Percentiles rank a stretch among this genome's conserved stretches.
Evolutionary conservation across 2,797 vertebrate genomes (phyloP).

Genomic region (Mormyrus hasselquistii): DNA sequence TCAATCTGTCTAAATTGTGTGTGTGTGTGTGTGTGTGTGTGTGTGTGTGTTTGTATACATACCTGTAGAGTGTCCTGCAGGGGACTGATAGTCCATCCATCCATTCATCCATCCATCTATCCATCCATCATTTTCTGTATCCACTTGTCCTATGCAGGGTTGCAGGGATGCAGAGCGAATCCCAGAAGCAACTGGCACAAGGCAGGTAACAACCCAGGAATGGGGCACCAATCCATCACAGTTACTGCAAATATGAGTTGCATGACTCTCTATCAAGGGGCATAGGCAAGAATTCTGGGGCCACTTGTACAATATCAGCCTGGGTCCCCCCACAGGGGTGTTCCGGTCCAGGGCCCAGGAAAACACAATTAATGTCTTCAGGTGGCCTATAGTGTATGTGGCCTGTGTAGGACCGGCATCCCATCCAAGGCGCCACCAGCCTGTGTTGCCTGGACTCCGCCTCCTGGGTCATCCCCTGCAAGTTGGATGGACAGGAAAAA

Average conservation of each 20-base stretch:
- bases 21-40: background rate
- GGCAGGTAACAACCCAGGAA: background rate
- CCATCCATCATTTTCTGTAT: background rate
- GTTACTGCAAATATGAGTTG: background rate
- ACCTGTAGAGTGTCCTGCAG: background rate
- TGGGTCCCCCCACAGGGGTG: background rate
- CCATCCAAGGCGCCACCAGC: background rate
- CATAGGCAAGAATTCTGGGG: background rate
- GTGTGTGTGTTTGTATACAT: too few species aligned
- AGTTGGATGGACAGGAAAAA: background rate
- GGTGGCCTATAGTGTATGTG: background rate
- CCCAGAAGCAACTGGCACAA: background rate
- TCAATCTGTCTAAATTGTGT: background rate
- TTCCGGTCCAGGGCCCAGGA: background rate
- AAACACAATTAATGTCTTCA: background rate
- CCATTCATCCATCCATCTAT: background rate
- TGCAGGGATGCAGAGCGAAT: background rate
- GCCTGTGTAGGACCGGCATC: background rate
- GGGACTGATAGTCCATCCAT: background rate
- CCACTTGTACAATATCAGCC: background rate
- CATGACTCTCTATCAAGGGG: background rate
- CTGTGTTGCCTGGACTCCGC: background rate
- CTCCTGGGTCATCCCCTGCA: background rate
- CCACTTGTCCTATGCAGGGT: background rate
- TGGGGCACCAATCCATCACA: background rate